These are phyloP conservation scores for Jordanella pulchra DNA, from an alignment of 2,797 vertebrate species.

Conservation along the genomic window DNA sequence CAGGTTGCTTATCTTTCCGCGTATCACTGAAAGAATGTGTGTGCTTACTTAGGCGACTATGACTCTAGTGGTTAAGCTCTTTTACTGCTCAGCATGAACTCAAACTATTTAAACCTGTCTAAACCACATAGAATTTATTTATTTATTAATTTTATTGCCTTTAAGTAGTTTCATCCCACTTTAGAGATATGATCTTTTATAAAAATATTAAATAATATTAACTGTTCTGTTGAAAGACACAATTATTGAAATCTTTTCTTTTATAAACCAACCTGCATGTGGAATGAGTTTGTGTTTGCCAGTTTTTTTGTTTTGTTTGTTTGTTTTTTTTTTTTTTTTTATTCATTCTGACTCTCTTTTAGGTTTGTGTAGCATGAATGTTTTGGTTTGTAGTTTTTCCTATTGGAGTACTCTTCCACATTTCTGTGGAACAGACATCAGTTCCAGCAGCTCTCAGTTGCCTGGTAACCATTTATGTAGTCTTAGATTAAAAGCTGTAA, in stretches of 20 bases:
- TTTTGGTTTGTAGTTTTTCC: conserved; percentile 40
- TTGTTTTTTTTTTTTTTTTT: conserved; percentile 7
- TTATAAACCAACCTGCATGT: no score
- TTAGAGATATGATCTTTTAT: not conserved
- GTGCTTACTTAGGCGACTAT: no score
- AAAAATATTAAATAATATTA: not conserved
- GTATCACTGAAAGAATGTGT: no score
- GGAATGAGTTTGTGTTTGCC: no score
- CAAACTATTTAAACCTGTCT: no score
- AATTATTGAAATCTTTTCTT: not conserved
- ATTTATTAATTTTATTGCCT: no score
- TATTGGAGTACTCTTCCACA: conserved; percentile 31
- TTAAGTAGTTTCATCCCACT: no score
- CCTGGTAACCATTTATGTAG: conserved; percentile 61
- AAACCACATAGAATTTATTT: no score
- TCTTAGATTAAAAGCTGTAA: conserved; percentile 45
- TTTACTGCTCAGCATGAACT: no score
- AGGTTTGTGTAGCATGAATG: conserved; percentile 16
- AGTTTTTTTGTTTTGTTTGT: conserved; percentile 3
- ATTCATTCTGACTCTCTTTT: conserved; percentile 15
- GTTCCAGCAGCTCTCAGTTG: conserved; percentile 49
- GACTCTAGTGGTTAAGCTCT: no score
- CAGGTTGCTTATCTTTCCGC: no score
- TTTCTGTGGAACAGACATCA: conserved; percentile 33
- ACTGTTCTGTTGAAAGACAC: not conserved